Base-by-base conservation (phyloP, 1,140 invertebrate species). In the Drosophila seguyi region DNA sequence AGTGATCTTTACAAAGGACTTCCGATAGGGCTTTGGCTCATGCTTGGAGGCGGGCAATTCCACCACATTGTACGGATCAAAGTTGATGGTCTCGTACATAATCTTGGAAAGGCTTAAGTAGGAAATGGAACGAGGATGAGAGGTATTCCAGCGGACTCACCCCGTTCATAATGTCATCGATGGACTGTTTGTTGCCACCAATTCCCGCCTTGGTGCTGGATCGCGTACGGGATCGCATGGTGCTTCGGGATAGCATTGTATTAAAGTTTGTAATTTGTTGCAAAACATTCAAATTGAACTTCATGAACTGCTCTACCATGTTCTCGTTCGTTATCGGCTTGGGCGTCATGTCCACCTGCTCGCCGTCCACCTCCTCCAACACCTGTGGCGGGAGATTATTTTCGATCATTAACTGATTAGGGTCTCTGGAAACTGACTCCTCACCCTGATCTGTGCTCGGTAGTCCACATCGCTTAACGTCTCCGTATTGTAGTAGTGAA, bases 1-100 rank as follows among this genome's bases (percentile, higher is more conserved):
- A 1, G 93, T 93, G 10, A 96, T 87, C 45, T 93, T 95, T 25
- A 96, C 93, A 22, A 81, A 90, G 22, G 68, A 61, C 69, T 77
- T 82, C 0, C 34, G 81, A 16, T 62, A 88, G 6, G 81, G 74
- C 48, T 39, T 36, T 0, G 59, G 39, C 8, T 10, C 8, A 6
- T 47, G 29, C 2, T 13, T 5, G 2, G 60, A 13, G 0, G 34
- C 16, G 0, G 0, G 1, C 5, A 8, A 10, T n/a, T 73, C 61
- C 0, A 7, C 0, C 0, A 5, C 31, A 0, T 3, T n/a, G 31
- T 55, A 47, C 16, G 48, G 18, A 8, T 73, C 71, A 27, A 90
- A 90, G n/a, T 60, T 31, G 4, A 90, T 90, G 4, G 66, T 79
- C n/a, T 90, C 85, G 18, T 8, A 25, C 2, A 62, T 39, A 1